Evolutionary conservation across 2,797 vertebrate genomes (phyloP), one percentile per base, ranked within the genome.

Genomic region (Centroberyx gerrardi): DNA sequence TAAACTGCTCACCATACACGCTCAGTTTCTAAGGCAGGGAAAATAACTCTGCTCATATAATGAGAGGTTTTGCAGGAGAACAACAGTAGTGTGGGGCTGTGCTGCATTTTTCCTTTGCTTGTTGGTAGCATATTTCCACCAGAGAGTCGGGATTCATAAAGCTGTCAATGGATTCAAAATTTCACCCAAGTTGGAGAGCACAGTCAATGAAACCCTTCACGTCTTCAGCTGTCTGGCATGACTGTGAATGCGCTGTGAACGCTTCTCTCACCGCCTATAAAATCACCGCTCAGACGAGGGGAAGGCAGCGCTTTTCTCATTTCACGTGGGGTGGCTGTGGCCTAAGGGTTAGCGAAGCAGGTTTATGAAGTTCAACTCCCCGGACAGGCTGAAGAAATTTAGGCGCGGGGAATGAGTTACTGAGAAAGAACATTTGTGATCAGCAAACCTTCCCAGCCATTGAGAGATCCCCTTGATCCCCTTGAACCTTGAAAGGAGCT

Each of bases 401-500:
- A 12, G 40, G 10, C 12, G 40, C 40, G 8, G 36, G 8, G 40
- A 46, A 65, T 46, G 27, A 22, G 27, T 46, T 56, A 1, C 40
- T 8, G 38, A 54, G 27, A 56, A 44, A 62, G 68, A 51, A 28
- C 3, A 3, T 73, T 70, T 49, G 58, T 71, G 78, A 68, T 70
- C 18, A 76, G 73, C 31, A 81, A 77, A 76, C 5, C 1, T 69
- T 68, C 3, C 40, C 61, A 15, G 18, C 48, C 54, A 38, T 38
- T 17, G 18, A 83, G 62, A 4, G 36, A 68, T 70, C 28, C 28
- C 67, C 62, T 78, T 80, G 68, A 86, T 88, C 62, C 66, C 48
- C 53, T 59, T 40, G 54, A 66, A 62, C 75, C 61, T 76, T 86
- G 78, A 89, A 82, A 77, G 61, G 67, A 71, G 65, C 83, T 60